Percentiles rank a stretch among this genome's conserved stretches.
Conservation (phyloP, 2,113 vertebrate genomes). For the Prunella fulvescens region DNA sequence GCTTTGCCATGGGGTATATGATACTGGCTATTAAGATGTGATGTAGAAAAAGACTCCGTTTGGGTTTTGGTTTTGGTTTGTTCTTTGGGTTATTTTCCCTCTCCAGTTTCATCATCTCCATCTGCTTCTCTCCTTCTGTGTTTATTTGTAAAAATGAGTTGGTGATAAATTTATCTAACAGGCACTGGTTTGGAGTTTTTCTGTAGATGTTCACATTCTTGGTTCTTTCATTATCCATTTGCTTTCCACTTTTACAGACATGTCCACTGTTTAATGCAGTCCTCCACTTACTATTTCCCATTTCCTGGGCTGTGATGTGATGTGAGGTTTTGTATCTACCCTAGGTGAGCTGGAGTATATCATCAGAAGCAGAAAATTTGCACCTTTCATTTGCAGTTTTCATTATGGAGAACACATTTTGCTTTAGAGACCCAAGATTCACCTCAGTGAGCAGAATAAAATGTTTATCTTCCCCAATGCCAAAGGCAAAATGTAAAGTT, state of each 20-base stretch:
- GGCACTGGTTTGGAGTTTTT: not conserved
- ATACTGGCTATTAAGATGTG: not conserved
- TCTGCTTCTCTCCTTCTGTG: not conserved
- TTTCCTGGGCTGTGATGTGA: not conserved
- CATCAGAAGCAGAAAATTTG: not conserved
- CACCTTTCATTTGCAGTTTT: not conserved
- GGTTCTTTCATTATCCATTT: not conserved
- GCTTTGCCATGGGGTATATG: not conserved
- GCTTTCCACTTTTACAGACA: not conserved
- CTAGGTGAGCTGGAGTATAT: not conserved
- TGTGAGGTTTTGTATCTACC: not conserved
- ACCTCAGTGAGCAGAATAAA: not conserved
- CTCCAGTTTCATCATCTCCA: not conserved
- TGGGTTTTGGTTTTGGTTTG: not conserved
- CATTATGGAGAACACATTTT: not conserved
- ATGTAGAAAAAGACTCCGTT: not conserved
- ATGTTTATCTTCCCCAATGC: not conserved
- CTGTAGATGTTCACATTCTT: not conserved
- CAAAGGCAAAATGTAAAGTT: not conserved
- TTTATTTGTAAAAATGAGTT: not conserved
- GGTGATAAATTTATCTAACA: not conserved
- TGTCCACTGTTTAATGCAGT: not conserved
- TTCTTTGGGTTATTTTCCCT: not conserved
- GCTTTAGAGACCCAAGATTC: not conserved
- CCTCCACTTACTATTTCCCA: not conserved